Conservation (phyloP, 2,797 vertebrate genomes). For the Caiman crocodilus region DNA sequence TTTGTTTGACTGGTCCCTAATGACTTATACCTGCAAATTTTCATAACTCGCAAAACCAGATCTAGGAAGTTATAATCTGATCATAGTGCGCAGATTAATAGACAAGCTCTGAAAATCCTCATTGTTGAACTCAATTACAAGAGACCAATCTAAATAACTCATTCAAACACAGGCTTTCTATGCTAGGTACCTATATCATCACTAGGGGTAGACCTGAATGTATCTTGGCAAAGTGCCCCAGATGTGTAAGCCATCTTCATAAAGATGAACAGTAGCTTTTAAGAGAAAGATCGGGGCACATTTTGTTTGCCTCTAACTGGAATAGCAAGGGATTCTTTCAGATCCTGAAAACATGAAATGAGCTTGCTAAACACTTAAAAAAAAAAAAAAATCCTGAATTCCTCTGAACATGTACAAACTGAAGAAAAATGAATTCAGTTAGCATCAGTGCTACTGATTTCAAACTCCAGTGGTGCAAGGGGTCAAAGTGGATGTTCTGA, state of each 20-base stretch:
- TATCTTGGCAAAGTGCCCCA: background rate
- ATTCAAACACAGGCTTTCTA: background rate
- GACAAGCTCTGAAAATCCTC: background rate
- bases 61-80: background rate
- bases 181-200: background rate
- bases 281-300: background rate
- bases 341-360: constrained; percentile 8
- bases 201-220: background rate
- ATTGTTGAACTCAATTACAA: background rate
- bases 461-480: background rate
- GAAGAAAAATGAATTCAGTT: constrained; percentile 16
- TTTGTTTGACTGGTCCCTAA: background rate
- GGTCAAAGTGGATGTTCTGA: background rate
- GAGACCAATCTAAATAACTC: background rate
- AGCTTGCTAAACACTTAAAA: constrained; percentile 10
- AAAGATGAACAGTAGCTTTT: background rate
- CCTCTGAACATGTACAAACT: constrained; percentile 43
- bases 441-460: constrained; percentile 31
- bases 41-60: background rate
- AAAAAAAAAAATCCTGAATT: background rate
- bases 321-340: background rate
- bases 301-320: background rate
- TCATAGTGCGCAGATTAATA: background rate
- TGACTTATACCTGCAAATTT: accelerated
- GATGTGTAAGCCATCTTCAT: background rate